These are phyloP conservation scores for Bubalus kerabau DNA, from an alignment of 2,113 vertebrate genomes.

Conservation along the genomic window DNA sequence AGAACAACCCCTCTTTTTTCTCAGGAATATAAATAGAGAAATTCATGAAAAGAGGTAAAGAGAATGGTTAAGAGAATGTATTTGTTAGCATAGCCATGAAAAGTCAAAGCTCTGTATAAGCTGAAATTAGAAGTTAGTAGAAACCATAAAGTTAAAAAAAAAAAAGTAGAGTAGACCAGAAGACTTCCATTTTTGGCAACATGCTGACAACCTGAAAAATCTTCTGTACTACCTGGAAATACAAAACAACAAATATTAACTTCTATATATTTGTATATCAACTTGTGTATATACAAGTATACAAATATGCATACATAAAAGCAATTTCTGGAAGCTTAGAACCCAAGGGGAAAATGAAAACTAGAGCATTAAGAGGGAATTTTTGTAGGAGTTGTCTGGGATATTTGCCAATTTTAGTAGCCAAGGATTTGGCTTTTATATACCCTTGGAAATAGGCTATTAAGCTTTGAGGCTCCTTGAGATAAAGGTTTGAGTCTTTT, in stretches of 20 bases:
- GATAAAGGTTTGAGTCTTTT: not conserved
- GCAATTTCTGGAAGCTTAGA: not conserved
- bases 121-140: not conserved
- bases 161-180: not conserved
- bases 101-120: not conserved
- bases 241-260: not conserved
- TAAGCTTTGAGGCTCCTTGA: not conserved
- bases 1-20: not conserved
- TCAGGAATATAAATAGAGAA: not conserved
- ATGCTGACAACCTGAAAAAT: not conserved
- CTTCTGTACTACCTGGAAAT: not conserved
- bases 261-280: not conserved
- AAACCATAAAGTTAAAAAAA: not conserved
- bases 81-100: not conserved
- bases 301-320: not conserved
- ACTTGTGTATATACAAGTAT: not conserved
- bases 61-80: not conserved
- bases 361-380: not conserved
- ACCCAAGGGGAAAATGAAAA: not conserved
- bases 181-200: not conserved
- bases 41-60: not conserved
- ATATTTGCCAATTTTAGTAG: not conserved
- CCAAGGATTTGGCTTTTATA: not conserved
- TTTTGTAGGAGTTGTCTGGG: not conserved
- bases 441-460: not conserved